Evolutionary conservation across 2,113 vertebrate genomes (phyloP), one percentile per base, ranked within the genome.

Genomic region (Dolichallabes microphthalmus): DNA sequence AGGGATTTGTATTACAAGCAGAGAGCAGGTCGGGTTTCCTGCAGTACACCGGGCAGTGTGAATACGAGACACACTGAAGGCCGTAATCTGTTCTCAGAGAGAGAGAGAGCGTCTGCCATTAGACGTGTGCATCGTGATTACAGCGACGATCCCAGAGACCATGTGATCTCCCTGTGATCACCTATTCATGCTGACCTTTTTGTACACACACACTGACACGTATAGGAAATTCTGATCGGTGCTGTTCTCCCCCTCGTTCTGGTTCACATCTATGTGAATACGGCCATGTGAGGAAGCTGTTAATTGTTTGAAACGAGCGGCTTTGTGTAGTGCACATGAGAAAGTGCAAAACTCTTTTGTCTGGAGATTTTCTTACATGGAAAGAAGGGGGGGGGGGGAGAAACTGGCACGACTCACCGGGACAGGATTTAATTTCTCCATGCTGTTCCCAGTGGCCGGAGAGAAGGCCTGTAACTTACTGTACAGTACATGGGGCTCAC

Each of bases 311-410:
- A 76, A 80, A 68, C 74, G 81, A 86, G 73, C 14, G 39, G 75
- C 77, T 90, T 89, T 91, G 86, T 90, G 89, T 80, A 58, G 39
- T 61, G 60, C 81, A 79, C 20, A 82, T 89, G 76, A 87, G 87
- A 90, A 91, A 89, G 80, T 68, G 58, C 57, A 7, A 7, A 60
- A 60, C 45, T n/a, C 27, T 50, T 75, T 86, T 75, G 82, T 89
- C 87, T 81, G 55, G 45, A 50, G 68, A 63, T 83, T n/a, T 63
- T 74, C 78, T 85, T 77, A 75, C 79, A 57, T 30, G 66, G 83
- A 75, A 75, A 45, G 45, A 45, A n/a, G n/a, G n/a, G n/a, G n/a
- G n/a, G n/a, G n/a, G n/a, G n/a, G n/a, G n/a, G n/a, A n/a, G n/a
- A 74, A 82, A 84, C 80, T 80, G 80, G 69, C 71, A 52, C 63